Conservation (phyloP, 2,888 invertebrate species). For the Agonopterix heracliana region DNA sequence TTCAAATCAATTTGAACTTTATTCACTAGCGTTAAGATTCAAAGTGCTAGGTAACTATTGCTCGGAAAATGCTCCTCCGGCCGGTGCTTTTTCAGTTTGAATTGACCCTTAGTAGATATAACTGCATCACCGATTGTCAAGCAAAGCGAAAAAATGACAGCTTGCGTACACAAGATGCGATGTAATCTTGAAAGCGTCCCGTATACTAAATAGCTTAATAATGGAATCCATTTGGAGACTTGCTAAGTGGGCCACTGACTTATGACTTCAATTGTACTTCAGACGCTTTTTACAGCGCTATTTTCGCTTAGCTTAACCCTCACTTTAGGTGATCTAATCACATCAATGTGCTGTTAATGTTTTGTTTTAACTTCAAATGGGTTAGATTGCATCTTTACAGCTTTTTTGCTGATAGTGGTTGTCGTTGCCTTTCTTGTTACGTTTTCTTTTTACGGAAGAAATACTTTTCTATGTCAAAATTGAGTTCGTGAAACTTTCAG, state of each 20-base stretch:
- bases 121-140: not conserved
- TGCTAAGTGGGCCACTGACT: constrained; percentile 33
- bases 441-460: not conserved
- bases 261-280: constrained; percentile 15
- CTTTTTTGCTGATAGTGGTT: not conserved
- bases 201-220: constrained; percentile 32
- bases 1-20: too few relatives aligned
- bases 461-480: too few relatives aligned
- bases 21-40: too few relatives aligned
- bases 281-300: constrained; percentile 18
- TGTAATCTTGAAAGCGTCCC: constrained; percentile 5
- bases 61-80: too few relatives aligned
- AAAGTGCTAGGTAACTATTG: too few relatives aligned
- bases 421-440: not conserved
- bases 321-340: constrained; percentile 1
- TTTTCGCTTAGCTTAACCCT: constrained; percentile 11
- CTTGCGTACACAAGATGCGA: constrained; percentile 3
- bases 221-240: constrained; percentile 42
- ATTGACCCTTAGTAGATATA: not conserved
- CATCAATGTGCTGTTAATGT: not conserved
- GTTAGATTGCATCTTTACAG: not conserved
- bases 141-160: constrained; percentile 4
- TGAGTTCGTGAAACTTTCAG: too few relatives aligned
- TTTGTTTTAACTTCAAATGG: not conserved
- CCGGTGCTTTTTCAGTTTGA: too few relatives aligned